These are phyloP conservation scores for Crossaster papposus DNA, from an alignment of 53 echinoderm and acorn worm genomes.

Conservation along the genomic window DNA sequence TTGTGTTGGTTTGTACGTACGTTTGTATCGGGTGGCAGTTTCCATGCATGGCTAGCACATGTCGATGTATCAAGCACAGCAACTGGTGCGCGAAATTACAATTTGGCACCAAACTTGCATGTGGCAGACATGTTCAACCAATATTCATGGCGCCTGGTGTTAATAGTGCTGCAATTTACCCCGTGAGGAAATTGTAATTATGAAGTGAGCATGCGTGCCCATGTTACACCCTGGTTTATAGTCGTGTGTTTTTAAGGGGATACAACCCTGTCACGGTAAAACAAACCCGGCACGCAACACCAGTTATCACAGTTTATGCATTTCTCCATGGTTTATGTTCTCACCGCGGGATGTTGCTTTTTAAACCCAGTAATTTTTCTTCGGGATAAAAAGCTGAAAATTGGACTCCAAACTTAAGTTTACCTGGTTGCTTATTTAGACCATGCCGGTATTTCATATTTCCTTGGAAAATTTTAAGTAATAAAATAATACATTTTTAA, in stretches of 20 bases:
- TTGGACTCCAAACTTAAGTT: neutral
- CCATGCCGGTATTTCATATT: too few species aligned
- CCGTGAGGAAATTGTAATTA: neutral
- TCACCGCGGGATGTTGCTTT: neutral
- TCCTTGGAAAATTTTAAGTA: neutral
- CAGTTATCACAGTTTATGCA: neutral
- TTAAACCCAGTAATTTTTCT: neutral
- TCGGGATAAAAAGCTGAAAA: neutral
- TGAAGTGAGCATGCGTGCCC: neutral
- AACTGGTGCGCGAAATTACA: constrained; percentile 63
- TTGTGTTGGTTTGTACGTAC: neutral
- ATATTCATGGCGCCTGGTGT: constrained; percentile 2
- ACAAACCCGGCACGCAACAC: neutral
- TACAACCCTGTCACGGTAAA: neutral
- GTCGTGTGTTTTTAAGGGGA: neutral
- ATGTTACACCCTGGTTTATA: neutral
- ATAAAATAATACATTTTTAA: too few species aligned
- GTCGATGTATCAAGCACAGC: neutral
- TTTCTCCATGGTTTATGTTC: too few species aligned
- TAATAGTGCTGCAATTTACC: neutral
- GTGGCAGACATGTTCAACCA: neutral
- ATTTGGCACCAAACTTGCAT: constrained; percentile 41
- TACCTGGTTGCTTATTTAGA: neutral
- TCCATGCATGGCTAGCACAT: neutral
- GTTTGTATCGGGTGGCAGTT: constrained; percentile 20